A percentile compares a stretch with the other conserved stretches of the same genome.
Evolutionary conservation across 2,113 vertebrate genomes (phyloP).

Genomic region (Lycaon pictus): DNA sequence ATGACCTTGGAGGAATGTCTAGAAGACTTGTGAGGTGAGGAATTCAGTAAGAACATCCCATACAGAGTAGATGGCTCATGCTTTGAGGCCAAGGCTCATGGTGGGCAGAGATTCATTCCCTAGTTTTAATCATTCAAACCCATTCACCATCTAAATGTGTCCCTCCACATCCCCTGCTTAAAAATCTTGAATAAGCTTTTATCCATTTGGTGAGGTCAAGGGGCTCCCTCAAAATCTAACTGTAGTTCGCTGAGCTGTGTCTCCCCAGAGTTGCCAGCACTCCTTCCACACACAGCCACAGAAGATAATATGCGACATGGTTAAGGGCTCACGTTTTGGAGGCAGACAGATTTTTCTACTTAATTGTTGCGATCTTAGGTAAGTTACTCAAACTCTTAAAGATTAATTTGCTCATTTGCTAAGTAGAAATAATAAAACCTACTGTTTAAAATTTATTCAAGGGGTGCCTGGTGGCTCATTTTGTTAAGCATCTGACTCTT

Average conservation of each 20-base stretch:
- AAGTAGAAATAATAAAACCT: neutral
- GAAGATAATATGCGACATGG: neutral
- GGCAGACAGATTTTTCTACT: neutral
- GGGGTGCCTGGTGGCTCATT: neutral
- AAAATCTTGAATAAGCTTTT: neutral
- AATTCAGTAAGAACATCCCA: neutral
- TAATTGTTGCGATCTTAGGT: neutral
- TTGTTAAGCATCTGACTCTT: neutral
- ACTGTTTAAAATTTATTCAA: neutral
- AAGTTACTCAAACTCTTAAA: neutral
- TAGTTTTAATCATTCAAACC: neutral
- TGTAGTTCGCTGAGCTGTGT: neutral
- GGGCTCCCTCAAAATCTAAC: neutral
- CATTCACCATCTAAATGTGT: neutral
- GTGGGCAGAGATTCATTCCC: neutral
- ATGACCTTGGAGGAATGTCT: no score
- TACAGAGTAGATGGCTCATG: neutral
- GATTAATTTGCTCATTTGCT: neutral
- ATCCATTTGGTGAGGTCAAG: neutral
- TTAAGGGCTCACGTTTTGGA: neutral
- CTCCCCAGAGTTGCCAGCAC: neutral
- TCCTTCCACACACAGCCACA: neutral
- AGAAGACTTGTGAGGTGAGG: neutral
- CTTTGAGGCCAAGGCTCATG: neutral
- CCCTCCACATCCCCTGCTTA: neutral